Evolutionary conservation across 2,113 vertebrate genomes (phyloP).

Genomic region (Riparia riparia): DNA sequence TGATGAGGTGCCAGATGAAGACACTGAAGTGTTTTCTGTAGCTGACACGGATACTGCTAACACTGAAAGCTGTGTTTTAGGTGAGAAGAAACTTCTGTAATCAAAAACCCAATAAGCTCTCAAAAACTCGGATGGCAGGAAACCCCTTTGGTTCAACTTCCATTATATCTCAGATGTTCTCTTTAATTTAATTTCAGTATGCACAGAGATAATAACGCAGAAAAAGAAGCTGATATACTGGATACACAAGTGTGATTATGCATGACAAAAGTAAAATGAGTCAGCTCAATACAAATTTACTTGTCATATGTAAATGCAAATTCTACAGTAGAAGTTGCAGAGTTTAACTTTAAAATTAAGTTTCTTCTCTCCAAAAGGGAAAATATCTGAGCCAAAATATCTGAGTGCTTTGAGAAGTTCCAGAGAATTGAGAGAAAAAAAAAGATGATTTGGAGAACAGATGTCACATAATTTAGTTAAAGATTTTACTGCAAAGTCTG

Average conservation of each 20-base stretch:
- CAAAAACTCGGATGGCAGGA: not conserved
- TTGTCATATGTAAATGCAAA: not conserved
- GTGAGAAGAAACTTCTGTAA: not conserved
- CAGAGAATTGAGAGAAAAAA: slow-evolving; percentile 9
- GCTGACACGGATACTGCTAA: not conserved
- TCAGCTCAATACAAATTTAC: not conserved
- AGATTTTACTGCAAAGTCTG: not conserved
- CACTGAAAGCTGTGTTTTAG: not conserved
- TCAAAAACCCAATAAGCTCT: not conserved
- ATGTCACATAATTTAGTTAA: not conserved
- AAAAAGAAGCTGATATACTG: not conserved
- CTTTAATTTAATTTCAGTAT: not conserved
- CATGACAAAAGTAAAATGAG: not conserved
- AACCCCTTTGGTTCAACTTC: not conserved
- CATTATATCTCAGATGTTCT: not conserved
- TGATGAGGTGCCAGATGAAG: not conserved
- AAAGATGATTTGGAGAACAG: not conserved
- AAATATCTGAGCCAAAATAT: not conserved
- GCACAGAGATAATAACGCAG: not conserved
- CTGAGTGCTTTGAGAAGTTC: not conserved
- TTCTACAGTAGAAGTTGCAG: not conserved
- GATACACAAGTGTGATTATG: not conserved
- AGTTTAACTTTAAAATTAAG: not conserved
- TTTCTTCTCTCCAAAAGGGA: not conserved
- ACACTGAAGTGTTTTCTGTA: not conserved